Conservation (phyloP, 2,888 invertebrate genomes). For the Phytoseiulus persimilis region DNA sequence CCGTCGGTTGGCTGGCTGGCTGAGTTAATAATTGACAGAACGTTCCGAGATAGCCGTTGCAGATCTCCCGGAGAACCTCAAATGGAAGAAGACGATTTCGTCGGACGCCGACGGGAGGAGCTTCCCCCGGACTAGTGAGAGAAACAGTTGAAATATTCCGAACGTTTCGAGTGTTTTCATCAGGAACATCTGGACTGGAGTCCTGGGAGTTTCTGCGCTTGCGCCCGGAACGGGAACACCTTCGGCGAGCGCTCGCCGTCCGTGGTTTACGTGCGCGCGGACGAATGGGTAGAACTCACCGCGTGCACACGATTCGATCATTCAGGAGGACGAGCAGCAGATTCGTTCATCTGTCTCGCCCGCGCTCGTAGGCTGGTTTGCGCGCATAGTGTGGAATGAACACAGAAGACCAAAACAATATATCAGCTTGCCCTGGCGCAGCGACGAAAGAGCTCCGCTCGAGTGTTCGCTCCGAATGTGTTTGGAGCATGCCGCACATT, state of each 20-base stretch:
- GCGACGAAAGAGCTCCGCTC: neutral
- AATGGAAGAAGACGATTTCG: neutral
- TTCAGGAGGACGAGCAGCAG: neutral
- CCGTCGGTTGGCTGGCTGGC: neutral
- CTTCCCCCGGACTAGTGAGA: neutral
- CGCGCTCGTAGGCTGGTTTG: neutral
- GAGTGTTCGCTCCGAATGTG: neutral
- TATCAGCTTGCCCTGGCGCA: neutral
- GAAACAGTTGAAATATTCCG: neutral
- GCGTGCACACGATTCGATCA: neutral
- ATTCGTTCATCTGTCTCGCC: neutral
- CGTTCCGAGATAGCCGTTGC: neutral
- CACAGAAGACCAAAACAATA: neutral
- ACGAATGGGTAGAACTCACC: neutral
- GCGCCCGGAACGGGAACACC: neutral
- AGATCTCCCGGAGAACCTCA: neutral
- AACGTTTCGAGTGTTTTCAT: neutral
- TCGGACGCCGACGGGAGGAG: neutral
- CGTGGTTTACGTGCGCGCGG: neutral
- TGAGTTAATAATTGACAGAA: neutral
- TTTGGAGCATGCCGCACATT: neutral
- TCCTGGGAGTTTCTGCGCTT: too few species aligned
- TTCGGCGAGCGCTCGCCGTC: neutral
- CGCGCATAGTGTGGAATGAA: neutral
- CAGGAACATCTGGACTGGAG: neutral